Base-by-base conservation (phyloP, 2,888 invertebrate species). In the Crioceris asparagi region DNA sequence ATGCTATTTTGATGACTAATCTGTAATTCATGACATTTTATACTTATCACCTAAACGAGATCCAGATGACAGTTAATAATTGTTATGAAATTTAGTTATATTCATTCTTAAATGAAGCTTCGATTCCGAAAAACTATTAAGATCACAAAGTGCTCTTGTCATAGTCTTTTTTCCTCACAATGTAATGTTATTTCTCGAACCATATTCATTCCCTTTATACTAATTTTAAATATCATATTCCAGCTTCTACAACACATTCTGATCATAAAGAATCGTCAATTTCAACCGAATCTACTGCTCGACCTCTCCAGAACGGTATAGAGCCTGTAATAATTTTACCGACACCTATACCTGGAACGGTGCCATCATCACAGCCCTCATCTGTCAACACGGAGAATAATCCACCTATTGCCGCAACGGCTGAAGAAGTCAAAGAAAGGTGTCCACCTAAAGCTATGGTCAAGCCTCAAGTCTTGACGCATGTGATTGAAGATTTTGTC, bases 401-500 rank as follows among this genome's bases (percentile, higher is more conserved):
- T 29, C 49, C 62, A 21, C 62, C 62, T 10, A 46, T 62, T 8
- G 62, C 62, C 2, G 53, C 56, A n/a, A 61, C 61, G 2, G 59
- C 62, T 26, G 64, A 65, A 53, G 64, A 64, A 46, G 61, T 59
- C 1, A 63, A 66, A 46, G 62, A 66, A 43, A 52, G 66, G 47
- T 72, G 74, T n/a, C 70, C 85, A 23, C 86, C 86, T 12, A 87
- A 88, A 61, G 92, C 91, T 2, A 83, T 92, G 79, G 91, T 93
- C 10, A 93, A 92, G 61, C 93, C 93, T 0, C 91, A 92, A 59
- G 88, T 96, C 5, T 68, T 96, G 35, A 94, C 94, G 0, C 96
- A 96, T 61, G 90, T 94, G 16, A 94, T 96, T 44, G 94, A 93
- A 61, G 94, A 93, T 35, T 94, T 91, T 63, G 87, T 96, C 5